Evolutionary conservation across 2,888 invertebrate genomes (phyloP), one percentile per base, ranked within the genome.

Genomic region (Agonopterix arenella): DNA sequence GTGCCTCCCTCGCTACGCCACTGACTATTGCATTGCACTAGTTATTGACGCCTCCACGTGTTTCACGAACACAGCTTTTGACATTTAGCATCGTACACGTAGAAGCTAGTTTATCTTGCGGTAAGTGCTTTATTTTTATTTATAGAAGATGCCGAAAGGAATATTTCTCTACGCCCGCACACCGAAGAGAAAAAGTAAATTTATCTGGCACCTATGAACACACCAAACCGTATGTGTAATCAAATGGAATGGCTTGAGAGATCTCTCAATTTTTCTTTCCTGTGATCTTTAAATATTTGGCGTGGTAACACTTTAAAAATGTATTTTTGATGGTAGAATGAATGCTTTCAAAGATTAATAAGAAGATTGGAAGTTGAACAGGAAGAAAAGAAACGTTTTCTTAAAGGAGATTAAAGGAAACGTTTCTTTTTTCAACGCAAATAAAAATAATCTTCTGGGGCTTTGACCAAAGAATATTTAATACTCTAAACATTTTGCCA

Each of bases 161-260:
- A 61, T 61, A 60, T 63, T 51, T 63, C 58, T 56, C 53, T 55
- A 54, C 57, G 55, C 53, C 56, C 58, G 55, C 53, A 55, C 58
- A 64, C 65, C 54, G 60, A 68, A 64, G 65, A 66, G 70, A 63
- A 73, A 68, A 65, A 64, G 59, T 64, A 57, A 60, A 69, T 71
- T 68, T 69, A 66, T 66, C 56, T 60, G 54, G 52, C 55, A 54
- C 53, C 59, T 51, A 52, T 53, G 54, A 59, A 57, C 55, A 56
- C 53, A 53, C 54, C 50, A 50, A 55, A 51, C 50, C 53, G 54
- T 52, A 52, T 55, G 59, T 51, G 64, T 62, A 63, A 64, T 61
- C 58, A 61, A 59, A 62, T 57, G 55, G 59, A 60, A 61, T 54
- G 51, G 53, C 53, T 48, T 38, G 43, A 43, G 40, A 43, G 43